Evolutionary conservation across 1,140 invertebrate genomes (phyloP), one percentile per base, ranked within the genome.

Genomic region (Rhyacophila brunnea): DNA sequence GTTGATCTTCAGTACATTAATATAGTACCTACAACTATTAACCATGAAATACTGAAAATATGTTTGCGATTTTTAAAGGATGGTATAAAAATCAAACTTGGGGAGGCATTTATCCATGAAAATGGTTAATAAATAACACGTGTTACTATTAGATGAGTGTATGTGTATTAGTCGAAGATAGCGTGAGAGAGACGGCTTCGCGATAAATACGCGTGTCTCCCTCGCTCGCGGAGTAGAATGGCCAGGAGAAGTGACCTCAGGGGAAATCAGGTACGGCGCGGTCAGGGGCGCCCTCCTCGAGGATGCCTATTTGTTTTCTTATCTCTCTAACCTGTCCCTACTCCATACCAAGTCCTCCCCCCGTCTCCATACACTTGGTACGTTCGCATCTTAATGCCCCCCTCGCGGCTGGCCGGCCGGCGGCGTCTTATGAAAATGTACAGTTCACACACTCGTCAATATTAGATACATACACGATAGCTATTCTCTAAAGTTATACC

Each of bases 181-280:
- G 23, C 3, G 9, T 28, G 23, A 9, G 23, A 42, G 6, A 6
- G 38, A 13, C 28, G 10, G 9, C 11, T 15, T 17, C 15, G 20
- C 2, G n/a, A 15, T n/a, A n/a, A n/a, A n/a, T n/a, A 6, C 23
- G 23, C 14, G 10, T 34, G 32, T 36, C 48, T 18, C 10, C 32
- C 32, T 28, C 23, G 23, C 23, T 28, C 23, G 23, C 23, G 23
- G 23, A 28, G 23, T 28, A 28, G n/a, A 54, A 54, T 44, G 38
- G 44, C 42, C 42, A 54, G 51, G 38, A 13, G 38, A 54, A 54
- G 51, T 54, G 51, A 54, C 14, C 51, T 54, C 51, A 34, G 23
- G 51, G 51, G 51, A 54, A 54, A 54, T 54, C 51, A 54, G 18
- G 4, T 3, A 28, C 40, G 14, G 50, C 50, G 50, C 50, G 50